Conservation (phyloP, 2,797 vertebrate species). For the Pseudopleuronectes americanus region DNA sequence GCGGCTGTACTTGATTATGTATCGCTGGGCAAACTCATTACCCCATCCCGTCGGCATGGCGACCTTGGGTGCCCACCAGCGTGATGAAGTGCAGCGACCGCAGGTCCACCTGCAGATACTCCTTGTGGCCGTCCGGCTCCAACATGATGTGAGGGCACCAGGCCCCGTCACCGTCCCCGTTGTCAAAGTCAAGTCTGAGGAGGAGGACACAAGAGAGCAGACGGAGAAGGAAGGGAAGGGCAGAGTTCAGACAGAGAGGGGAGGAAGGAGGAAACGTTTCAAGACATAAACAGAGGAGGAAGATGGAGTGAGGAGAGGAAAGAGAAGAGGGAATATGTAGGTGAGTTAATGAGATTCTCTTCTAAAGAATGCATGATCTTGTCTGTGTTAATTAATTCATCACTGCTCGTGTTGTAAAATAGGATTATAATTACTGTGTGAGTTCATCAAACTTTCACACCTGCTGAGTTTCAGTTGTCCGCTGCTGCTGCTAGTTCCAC, state of each 20-base stretch:
- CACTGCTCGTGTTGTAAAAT: too few relatives aligned
- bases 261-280: neutral
- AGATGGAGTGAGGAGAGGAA: neutral
- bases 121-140: slow-evolving; percentile 88
- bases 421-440: neutral
- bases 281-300: neutral
- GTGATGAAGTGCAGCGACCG: slow-evolving; percentile 94
- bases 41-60: slow-evolving; percentile 95
- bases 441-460: slow-evolving; percentile 5
- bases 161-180: slow-evolving; percentile 92
- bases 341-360: neutral
- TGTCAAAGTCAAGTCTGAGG: slow-evolving; percentile 92
- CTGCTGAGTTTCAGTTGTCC: neutral
- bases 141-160: slow-evolving; percentile 93
- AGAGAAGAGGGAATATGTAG: neutral
- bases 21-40: slow-evolving; percentile 95
- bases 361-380: neutral
- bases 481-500: neutral
- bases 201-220: neutral
- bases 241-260: neutral
- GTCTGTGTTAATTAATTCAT: slow-evolving; percentile 10
- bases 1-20: slow-evolving; percentile 94
- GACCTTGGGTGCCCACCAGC: slow-evolving; percentile 95
- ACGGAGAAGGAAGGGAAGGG: neutral
- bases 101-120: slow-evolving; percentile 95